phyloP scores from a whole-genome alignment of 2,888 invertebrate genomes.

The Oscheius onirici region DNA sequence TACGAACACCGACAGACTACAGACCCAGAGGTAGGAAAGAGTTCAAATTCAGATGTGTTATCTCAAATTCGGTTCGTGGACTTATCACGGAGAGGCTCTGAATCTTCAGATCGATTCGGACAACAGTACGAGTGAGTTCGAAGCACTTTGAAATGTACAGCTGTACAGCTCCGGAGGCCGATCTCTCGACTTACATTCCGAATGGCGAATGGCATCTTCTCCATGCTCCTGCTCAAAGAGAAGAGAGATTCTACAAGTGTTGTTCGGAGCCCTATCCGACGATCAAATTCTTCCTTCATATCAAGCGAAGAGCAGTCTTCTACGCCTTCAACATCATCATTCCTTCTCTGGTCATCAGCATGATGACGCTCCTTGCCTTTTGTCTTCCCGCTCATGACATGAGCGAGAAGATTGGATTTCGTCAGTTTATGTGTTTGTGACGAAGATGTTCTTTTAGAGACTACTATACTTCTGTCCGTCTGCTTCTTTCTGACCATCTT shows the following conservation, averaged over 20 bases:
- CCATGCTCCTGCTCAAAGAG: slow-evolving; percentile 70
- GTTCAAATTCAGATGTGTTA: slow-evolving; percentile 46
- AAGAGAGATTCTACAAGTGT: slow-evolving; percentile 78
- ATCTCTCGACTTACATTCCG: slow-evolving; percentile 60
- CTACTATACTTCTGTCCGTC: slow-evolving; percentile 80
- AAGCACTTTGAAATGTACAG: too few species aligned
- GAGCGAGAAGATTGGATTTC: slow-evolving; percentile 65
- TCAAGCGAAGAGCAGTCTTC: slow-evolving; percentile 54
- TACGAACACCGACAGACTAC: too few species aligned
- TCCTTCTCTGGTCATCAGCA: slow-evolving; percentile 65
- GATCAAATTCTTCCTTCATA: slow-evolving; percentile 50
- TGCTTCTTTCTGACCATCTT: slow-evolving; percentile 97
- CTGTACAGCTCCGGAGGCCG: slow-evolving; percentile 45
- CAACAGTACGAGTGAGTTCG: slow-evolving; percentile 18
- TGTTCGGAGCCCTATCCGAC: slow-evolving; percentile 81
- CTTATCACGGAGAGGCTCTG: slow-evolving; percentile 87
- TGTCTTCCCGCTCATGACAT: slow-evolving; percentile 64
- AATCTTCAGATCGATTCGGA: slow-evolving; percentile 78
- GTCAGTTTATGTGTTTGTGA: slow-evolving; percentile 47
- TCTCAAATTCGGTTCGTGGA: slow-evolving; percentile 91
- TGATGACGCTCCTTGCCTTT: slow-evolving; percentile 67
- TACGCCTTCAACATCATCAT: slow-evolving; percentile 63
- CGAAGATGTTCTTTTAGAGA: slow-evolving; percentile 49
- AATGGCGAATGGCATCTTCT: slow-evolving; percentile 64
- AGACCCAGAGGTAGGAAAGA: too few species aligned